A percentile compares a stretch with the other conserved stretches of the same genome.
Conservation (phyloP, 1,140 invertebrate genomes). For the Pseudobourletiella spinata region DNA sequence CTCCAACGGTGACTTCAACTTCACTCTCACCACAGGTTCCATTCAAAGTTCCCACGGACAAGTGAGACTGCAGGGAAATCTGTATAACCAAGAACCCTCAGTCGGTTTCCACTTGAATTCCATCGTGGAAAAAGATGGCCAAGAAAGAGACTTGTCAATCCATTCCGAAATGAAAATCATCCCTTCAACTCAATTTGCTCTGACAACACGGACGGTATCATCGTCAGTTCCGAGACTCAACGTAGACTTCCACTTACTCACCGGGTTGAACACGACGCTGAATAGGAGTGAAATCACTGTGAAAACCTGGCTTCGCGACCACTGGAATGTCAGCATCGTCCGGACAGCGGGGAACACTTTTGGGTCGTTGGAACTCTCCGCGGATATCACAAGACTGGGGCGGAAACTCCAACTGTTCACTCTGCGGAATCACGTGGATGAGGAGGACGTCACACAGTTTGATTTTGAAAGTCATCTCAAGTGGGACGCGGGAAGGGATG, state of each 20-base stretch:
- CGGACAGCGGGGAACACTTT: not conserved
- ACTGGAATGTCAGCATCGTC: not conserved
- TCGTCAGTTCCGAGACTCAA: not conserved
- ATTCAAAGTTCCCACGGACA: too few relatives aligned
- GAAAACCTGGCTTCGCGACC: not conserved
- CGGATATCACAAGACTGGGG: not conserved
- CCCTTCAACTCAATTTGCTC: not conserved
- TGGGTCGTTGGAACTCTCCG: not conserved
- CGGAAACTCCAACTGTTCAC: not conserved
- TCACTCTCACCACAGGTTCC: too few relatives aligned
- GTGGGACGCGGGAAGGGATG: not conserved
- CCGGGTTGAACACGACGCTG: not conserved
- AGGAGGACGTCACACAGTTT: not conserved
- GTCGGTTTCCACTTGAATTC: too few relatives aligned
- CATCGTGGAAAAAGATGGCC: too few relatives aligned
- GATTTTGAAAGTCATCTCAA: not conserved
- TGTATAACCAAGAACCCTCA: too few relatives aligned
- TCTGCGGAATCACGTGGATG: not conserved
- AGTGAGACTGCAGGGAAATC: too few relatives aligned
- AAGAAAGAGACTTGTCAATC: not conserved
- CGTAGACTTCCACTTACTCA: not conserved
- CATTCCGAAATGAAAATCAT: not conserved
- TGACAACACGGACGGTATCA: not conserved
- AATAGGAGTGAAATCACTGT: not conserved
- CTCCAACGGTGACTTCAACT: not conserved